A percentile compares a stretch with the other conserved stretches of the same genome.
These are phyloP conservation scores for Camponotus fellah DNA, from an alignment of 2,888 invertebrate species.

Conservation along the genomic window DNA sequence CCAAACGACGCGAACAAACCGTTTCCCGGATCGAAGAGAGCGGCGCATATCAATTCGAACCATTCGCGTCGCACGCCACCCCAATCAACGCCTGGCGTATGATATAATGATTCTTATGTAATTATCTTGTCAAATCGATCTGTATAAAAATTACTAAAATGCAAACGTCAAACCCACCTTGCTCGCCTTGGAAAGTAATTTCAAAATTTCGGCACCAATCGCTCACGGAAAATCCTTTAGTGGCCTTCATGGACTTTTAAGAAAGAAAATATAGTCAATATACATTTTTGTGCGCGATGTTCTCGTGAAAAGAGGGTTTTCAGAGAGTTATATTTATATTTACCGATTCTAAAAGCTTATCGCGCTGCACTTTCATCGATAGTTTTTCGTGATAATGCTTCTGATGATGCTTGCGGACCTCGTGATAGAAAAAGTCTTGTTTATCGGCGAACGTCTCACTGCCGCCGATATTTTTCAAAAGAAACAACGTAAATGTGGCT, in stretches of 20 bases:
- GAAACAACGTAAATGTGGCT: slow-evolving; percentile 96
- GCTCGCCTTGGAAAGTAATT: slow-evolving; percentile 97
- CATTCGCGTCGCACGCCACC: slow-evolving; percentile 97
- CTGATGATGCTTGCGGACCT: slow-evolving; percentile 93
- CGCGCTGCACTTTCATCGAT: slow-evolving; percentile 93
- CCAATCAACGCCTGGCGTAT: slow-evolving; percentile 95
- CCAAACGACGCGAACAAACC: slow-evolving; percentile 95
- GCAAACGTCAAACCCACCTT: slow-evolving; percentile 88
- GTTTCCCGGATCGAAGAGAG: slow-evolving; percentile 94
- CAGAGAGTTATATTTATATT: slow-evolving; percentile 61
- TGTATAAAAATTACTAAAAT: neutral
- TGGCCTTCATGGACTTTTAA: slow-evolving; percentile 92
- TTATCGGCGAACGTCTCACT: slow-evolving; percentile 96
- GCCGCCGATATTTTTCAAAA: slow-evolving; percentile 97
- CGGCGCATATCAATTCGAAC: slow-evolving; percentile 96
- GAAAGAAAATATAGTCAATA: neutral
- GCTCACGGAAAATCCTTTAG: slow-evolving; percentile 93
- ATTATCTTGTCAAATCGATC: neutral
- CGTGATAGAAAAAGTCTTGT: slow-evolving; percentile 91
- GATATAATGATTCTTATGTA: neutral
- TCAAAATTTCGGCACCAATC: slow-evolving; percentile 99
- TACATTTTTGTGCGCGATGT: neutral
- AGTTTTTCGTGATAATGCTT: slow-evolving; percentile 96
- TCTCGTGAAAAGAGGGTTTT: neutral
- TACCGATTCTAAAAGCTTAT: slow-evolving; percentile 93